Evolutionary conservation across 2,888 invertebrate genomes (phyloP), one percentile per base, ranked within the genome.

Genomic region (Microctonus aethiopoides): DNA sequence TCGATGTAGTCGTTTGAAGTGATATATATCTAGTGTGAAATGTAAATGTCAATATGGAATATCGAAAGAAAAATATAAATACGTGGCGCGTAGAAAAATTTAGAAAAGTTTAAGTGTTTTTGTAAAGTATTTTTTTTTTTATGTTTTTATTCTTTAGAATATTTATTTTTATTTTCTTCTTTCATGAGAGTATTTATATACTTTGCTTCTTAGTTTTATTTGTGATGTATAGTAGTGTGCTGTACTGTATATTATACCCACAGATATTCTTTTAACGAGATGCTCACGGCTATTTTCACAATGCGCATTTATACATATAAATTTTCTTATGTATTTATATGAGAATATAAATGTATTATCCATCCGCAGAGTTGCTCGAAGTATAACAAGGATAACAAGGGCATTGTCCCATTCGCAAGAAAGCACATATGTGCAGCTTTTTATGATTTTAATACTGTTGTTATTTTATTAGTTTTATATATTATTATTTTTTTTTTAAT

Each of bases 11-110:
- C n/a, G n/a, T 80, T 77, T 81, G 84, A 84, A 86, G 85, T 84
- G 85, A 82, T 83, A 82, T 81, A 82, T 81, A n/a, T n/a, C 85
- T 84, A 84, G 83, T 86, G 81, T 79, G 3, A 36, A n/a, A 24
- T 34, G 24, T 6, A 20, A 2, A 16, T 7, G n/a, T n/a, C n/a
- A n/a, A n/a, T n/a, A n/a, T n/a, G n/a, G 11, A 29, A 20, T n/a
- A 16, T 41, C 2, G 16, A 41, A 41, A 41, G 16, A 52, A 2
- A 52, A 16, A 52, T 20, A 52, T 20, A 52, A 52, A 16, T 20
- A n/a, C 22, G 10, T 10, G 11, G 11, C n/a, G 7, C 29, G 3
- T 7, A 29, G 29, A 29, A 7, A 5, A 29, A 5, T 29, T 29
- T 29, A 7, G n/a, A n/a, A n/a, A n/a, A n/a, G n/a, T n/a, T n/a